These are phyloP conservation scores for Hemicordylus capensis DNA, from an alignment of 2,113 vertebrate genomes.

Conservation along the genomic window DNA sequence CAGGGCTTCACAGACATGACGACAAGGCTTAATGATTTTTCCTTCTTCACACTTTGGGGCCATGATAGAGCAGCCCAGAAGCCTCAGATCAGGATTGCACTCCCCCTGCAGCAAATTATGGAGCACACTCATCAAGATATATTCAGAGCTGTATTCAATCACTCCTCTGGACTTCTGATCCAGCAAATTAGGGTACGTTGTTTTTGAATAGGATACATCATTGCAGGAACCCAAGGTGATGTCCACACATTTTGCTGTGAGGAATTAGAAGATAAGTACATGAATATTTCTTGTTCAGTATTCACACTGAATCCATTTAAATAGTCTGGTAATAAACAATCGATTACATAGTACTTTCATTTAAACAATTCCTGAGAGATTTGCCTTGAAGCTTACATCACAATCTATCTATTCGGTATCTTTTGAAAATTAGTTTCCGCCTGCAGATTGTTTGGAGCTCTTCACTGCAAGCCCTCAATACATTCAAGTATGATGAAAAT, in stretches of 20 bases:
- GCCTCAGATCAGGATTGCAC: conserved; percentile 90
- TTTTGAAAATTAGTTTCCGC: background rate
- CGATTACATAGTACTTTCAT: background rate
- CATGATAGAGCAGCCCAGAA: conserved; percentile 91
- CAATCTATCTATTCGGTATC: background rate
- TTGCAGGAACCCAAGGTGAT: conserved; percentile 86
- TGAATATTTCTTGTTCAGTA: background rate
- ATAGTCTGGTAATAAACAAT: background rate
- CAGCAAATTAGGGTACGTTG: conserved; percentile 87
- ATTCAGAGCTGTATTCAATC: conserved; percentile 89
- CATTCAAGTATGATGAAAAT: background rate
- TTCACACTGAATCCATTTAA: background rate
- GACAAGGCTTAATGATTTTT: conserved; percentile 84
- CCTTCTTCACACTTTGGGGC: conserved; percentile 84
- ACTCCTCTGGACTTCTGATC: conserved; percentile 81
- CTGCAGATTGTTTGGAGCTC: background rate
- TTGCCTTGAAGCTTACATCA: accelerated
- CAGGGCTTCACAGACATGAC: conserved; percentile 84
- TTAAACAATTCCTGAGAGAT: background rate
- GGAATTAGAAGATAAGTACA: conserved; percentile 16
- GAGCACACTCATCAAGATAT: conserved; percentile 90
- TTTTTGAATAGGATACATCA: conserved; percentile 83
- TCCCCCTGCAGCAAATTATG: conserved; percentile 91
- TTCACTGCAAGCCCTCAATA: background rate
- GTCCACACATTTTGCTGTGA: conserved; percentile 82